Percentiles rank a stretch among this genome's conserved stretches.
Conservation (phyloP, 37 sponge, comb jelly and placozoan genomes). For the Bolinopsis microptera region DNA sequence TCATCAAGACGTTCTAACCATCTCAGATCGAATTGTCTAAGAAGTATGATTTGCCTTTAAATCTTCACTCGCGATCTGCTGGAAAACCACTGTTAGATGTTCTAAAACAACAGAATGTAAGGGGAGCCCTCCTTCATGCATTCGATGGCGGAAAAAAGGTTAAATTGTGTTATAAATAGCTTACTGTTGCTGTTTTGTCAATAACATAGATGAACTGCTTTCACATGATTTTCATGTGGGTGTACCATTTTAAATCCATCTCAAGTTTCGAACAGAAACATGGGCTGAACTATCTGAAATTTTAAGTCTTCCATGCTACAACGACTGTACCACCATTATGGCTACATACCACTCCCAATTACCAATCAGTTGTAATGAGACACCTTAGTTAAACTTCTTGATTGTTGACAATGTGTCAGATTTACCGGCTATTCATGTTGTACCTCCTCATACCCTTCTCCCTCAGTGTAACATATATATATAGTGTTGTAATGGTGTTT, state of each 20-base stretch:
- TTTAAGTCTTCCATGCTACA: too few relatives aligned
- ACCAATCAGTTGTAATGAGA: neutral
- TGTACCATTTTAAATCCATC: too few relatives aligned
- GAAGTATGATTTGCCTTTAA: constrained; percentile 44
- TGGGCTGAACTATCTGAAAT: too few relatives aligned
- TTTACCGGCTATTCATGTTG: too few relatives aligned
- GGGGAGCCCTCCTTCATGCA: constrained; percentile 66
- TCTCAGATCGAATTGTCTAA: constrained; percentile 56
- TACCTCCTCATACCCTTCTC: too few relatives aligned
- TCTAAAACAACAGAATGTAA: constrained; percentile 6
- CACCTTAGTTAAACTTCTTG: neutral
- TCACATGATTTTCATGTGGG: too few relatives aligned
- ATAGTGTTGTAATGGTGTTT: too few relatives aligned
- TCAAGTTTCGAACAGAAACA: too few relatives aligned
- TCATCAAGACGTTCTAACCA: too few relatives aligned
- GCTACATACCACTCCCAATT: neutral
- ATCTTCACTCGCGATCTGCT: constrained; percentile 68
- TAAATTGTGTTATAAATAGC: too few relatives aligned
- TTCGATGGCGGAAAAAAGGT: constrained; percentile 67
- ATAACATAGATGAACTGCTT: neutral
- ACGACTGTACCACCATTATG: too few relatives aligned
- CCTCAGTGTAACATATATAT: too few relatives aligned
- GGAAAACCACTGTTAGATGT: constrained; percentile 57
- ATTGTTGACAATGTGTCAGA: neutral
- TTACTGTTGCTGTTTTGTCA: neutral